These are phyloP conservation scores for Alces alces DNA, from an alignment of 2,113 vertebrate genomes.

Conservation along the genomic window DNA sequence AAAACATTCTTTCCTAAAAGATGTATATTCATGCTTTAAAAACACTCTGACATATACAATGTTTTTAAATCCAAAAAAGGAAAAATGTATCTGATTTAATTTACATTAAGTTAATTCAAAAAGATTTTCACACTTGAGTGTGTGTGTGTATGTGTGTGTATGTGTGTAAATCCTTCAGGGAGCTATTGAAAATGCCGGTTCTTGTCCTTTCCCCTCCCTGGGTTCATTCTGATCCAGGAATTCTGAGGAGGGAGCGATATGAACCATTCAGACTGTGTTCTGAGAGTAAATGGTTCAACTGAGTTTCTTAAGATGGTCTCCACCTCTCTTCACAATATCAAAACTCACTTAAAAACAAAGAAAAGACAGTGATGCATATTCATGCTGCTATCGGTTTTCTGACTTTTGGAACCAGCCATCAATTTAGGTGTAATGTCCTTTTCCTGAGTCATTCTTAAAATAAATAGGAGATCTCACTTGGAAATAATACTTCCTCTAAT, in stretches of 20 bases:
- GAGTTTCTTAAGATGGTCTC: neutral
- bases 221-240: neutral
- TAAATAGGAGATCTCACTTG: neutral
- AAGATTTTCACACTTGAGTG: neutral
- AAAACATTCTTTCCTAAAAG: neutral
- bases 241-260: neutral
- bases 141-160: neutral
- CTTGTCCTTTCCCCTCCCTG: too few relatives aligned
- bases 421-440: fast-evolving
- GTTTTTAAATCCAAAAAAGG: neutral
- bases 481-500: neutral
- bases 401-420: neutral
- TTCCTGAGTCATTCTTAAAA: neutral
- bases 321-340: neutral
- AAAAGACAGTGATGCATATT: fast-evolving
- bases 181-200: neutral
- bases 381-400: neutral
- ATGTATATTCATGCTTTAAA: neutral
- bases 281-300: neutral
- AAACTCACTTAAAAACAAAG: neutral
- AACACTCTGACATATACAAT: neutral
- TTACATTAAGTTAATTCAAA: neutral
- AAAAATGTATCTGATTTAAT: neutral
- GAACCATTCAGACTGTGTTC: neutral
- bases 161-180: neutral